Conservation (phyloP, 2,797 vertebrate genomes). For the Sylvia borin region DNA sequence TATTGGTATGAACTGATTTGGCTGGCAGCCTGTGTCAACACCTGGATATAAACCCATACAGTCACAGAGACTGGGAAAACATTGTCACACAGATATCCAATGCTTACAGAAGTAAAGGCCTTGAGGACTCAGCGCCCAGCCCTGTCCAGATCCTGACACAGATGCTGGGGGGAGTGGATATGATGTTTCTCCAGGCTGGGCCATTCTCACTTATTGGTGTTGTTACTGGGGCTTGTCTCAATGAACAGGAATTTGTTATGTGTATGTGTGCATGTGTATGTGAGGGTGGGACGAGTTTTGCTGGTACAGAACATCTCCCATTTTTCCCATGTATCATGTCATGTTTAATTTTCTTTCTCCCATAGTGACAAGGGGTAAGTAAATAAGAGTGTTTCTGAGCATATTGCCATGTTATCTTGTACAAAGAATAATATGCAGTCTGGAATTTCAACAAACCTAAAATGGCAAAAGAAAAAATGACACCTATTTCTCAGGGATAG, state of each 20-base stretch:
- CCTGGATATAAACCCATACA: background rate
- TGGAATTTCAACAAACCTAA: background rate
- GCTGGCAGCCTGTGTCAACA: background rate
- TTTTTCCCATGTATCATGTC: background rate
- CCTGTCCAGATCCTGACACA: background rate
- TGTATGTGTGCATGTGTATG: accelerated
- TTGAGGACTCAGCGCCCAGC: background rate
- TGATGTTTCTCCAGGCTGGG: background rate
- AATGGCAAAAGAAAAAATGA: background rate
- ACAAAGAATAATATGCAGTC: background rate
- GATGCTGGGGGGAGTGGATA: background rate
- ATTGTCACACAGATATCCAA: accelerated
- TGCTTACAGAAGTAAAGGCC: background rate
- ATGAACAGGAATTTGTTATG: background rate
- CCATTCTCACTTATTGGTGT: background rate
- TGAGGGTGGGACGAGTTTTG: background rate
- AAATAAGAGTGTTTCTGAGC: background rate
- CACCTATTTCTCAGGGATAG: background rate
- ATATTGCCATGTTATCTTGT: background rate
- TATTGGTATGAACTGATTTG: background rate
- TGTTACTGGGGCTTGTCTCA: background rate
- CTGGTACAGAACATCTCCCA: background rate
- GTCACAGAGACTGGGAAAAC: background rate
- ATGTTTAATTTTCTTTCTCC: background rate
- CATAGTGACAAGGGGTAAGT: background rate